Base-by-base conservation (phyloP, 2,113 vertebrate genomes). In the Mohoua ochrocephala region DNA sequence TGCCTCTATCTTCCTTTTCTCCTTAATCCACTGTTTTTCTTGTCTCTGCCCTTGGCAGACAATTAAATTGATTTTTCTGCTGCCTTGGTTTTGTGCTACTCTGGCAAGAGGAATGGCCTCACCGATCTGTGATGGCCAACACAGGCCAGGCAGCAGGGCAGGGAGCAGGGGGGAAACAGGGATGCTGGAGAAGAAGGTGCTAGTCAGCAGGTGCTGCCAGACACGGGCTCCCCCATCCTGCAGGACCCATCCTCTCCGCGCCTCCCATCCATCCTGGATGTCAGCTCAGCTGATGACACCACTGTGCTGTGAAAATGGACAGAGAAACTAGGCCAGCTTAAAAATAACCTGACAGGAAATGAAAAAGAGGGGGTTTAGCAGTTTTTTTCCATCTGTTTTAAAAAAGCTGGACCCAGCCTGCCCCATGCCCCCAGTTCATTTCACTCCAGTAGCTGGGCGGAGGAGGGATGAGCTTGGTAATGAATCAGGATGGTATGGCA, bases 151-250 rank as follows among this genome's bases (percentile, higher is more conserved):
- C 44, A 77, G 21, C 20, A 64, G 33, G 31, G 15, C 26, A 59
- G 30, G 15, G 59, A 73, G 31, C 1, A 3, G 65, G 8, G 65
- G 7, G 7, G 28, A 33, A 84, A 57, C 1, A 1, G 19, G 6
- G 15, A 53, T 79, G 52, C 30, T 71, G 53, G 33, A 89, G n/a
- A 70, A 68, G 71, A 27, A 26, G 35, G 31, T 4, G 31, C 27
- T 24, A 28, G 50, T 84, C 37, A 56, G 39, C 0, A 0, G 42
- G 13, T 67, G 30, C n/a, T 91, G 76, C 56, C 31, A 63, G 64
- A 31, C 45, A 41, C 0, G 0, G 0, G 15, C 31, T 63, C 11
- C 35, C 3, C 13, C 4, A 11, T 33, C 37, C 60, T 0, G 0
- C 65, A 82, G 39, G 7, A 81, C 42, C n/a, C 6, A 0, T 61